These are phyloP conservation scores for Pantherophis alleghaniensis DNA, from an alignment of 2,797 vertebrate genomes.

Conservation along the genomic window DNA sequence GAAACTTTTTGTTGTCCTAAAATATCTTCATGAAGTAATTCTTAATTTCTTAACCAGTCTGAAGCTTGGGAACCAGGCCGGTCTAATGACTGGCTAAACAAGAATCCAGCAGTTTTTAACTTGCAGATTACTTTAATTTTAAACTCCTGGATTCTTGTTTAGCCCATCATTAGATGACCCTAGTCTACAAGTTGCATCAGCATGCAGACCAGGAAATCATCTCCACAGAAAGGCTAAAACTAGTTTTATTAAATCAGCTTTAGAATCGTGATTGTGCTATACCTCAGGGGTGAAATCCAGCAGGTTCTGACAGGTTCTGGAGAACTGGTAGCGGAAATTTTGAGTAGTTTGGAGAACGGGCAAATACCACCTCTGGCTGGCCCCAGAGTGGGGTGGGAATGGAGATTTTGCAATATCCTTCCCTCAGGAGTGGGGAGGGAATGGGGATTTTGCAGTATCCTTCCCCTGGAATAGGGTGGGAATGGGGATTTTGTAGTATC, in stretches of 20 bases:
- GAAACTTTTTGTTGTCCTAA: neutral
- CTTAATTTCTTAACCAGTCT: neutral
- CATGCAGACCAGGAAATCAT: neutral
- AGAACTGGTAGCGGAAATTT: too few species aligned
- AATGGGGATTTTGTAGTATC: too few species aligned
- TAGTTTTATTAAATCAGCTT: neutral
- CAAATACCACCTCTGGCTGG: too few species aligned
- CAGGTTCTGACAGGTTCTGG: too few species aligned
- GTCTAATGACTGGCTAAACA: neutral
- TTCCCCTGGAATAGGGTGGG: too few species aligned
- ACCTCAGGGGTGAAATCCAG: neutral
- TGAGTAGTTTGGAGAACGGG: too few species aligned
- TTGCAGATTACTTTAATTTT: neutral
- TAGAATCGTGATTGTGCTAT: neutral
- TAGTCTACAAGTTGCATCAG: neutral
- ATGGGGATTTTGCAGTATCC: too few species aligned
- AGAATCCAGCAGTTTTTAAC: neutral
- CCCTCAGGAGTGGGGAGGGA: too few species aligned
- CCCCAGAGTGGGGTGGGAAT: too few species aligned
- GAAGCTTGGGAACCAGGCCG: neutral
- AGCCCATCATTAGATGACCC: neutral
- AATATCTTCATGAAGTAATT: neutral
- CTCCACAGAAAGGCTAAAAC: neutral
- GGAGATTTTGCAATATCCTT: too few species aligned
- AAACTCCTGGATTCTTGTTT: neutral